Conservation (phyloP, 2,888 invertebrate species). For the Dryomyza anilis region DNA sequence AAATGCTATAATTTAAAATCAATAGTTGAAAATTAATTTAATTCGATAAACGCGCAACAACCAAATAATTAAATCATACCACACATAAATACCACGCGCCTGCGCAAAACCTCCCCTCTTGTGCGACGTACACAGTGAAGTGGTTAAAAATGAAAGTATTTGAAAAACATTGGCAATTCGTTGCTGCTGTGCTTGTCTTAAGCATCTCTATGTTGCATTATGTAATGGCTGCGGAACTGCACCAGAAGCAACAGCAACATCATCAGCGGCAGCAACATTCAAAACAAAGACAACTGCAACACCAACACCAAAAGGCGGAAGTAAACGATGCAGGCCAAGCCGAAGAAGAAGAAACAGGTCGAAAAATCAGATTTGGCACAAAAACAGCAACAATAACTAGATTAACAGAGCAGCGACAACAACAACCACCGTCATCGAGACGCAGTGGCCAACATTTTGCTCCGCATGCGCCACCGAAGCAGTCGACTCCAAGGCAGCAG, state of each 20-base stretch:
- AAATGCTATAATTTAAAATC: too few species aligned
- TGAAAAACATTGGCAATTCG: slow-evolving; percentile 33
- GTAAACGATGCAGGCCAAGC: slow-evolving; percentile 28
- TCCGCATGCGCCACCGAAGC: too few species aligned
- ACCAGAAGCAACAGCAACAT: slow-evolving; percentile 28
- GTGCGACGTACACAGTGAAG: too few species aligned
- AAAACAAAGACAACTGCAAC: slow-evolving; percentile 29
- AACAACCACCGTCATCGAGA: too few species aligned
- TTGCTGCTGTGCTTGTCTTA: slow-evolving; percentile 33
- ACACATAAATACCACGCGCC: not conserved
- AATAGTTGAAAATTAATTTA: too few species aligned
- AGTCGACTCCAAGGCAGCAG: too few species aligned
- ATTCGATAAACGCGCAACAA: not conserved
- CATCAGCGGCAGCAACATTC: slow-evolving; percentile 29
- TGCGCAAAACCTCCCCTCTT: slow-evolving; percentile 4
- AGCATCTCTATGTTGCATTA: too few species aligned
- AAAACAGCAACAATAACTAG: slow-evolving; percentile 3
- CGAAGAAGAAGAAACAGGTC: not conserved
- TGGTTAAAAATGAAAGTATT: slow-evolving; percentile 40
- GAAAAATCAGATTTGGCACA: not conserved
- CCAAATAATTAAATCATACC: not conserved
- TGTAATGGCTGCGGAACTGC: slow-evolving; percentile 53
- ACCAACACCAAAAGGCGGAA: slow-evolving; percentile 34
- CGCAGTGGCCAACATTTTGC: too few species aligned
- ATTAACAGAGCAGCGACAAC: not conserved